A percentile compares a stretch with the other conserved stretches of the same genome.
These are phyloP conservation scores for Margarornis squamiger DNA, from an alignment of 2,797 vertebrate species.

Conservation along the genomic window DNA sequence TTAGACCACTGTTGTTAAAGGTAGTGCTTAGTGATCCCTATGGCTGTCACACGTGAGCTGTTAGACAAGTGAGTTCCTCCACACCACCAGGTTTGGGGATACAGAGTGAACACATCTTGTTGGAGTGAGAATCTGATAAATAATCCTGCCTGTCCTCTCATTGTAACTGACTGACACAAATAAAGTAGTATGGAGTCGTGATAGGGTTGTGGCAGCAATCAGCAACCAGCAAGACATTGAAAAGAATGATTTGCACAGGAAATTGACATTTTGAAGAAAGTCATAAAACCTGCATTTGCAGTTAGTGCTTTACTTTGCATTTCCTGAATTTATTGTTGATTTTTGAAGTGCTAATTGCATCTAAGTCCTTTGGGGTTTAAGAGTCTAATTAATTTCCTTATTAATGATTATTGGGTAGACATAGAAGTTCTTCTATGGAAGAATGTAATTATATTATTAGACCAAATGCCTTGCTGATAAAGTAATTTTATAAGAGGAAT, in stretches of 20 bases:
- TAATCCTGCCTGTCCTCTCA: neutral
- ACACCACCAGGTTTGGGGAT: neutral
- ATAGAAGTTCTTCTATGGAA: neutral
- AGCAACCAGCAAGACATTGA: neutral
- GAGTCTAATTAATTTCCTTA: neutral
- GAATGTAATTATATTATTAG: neutral
- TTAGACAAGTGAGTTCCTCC: neutral
- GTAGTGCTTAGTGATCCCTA: conserved; percentile 9
- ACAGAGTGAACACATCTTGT: neutral
- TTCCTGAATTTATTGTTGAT: neutral
- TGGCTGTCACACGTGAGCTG: neutral
- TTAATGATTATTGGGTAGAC: neutral
- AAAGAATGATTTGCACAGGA: neutral
- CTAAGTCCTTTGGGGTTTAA: neutral
- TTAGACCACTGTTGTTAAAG: neutral
- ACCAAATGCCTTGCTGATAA: conserved; percentile 8
- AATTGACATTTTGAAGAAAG: neutral
- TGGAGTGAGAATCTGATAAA: neutral
- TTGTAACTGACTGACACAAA: neutral
- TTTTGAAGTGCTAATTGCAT: neutral
- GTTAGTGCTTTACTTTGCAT: neutral
- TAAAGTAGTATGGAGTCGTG: neutral
- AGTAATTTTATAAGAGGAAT: neutral
- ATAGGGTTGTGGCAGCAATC: neutral
- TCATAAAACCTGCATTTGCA: neutral